Percentiles rank a stretch among this genome's conserved stretches.
Conservation (phyloP, 2,888 invertebrate species). For the Cerceris ruficornis region DNA sequence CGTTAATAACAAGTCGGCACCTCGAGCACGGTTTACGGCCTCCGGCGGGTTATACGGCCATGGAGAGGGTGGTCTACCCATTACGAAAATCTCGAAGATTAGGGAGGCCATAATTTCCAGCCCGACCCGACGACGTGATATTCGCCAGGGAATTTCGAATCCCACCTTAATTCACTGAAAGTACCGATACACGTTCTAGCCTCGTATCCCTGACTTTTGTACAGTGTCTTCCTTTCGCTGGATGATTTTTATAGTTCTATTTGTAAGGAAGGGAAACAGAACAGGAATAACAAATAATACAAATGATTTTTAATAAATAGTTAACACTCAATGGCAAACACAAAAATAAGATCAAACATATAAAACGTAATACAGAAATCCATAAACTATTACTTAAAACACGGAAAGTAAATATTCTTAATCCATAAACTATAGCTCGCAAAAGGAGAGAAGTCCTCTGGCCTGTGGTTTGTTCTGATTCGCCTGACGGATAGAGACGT, state of each 20-base stretch:
- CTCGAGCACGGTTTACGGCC: slow-evolving; percentile 46
- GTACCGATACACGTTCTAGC: not conserved
- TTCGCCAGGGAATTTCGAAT: slow-evolving; percentile 5
- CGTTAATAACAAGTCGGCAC: slow-evolving; percentile 74
- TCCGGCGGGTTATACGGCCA: slow-evolving; percentile 33
- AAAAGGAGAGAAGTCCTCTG: no score
- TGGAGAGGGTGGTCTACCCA: slow-evolving; percentile 17
- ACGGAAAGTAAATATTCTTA: no score
- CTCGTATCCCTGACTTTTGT: not conserved
- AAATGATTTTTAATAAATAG: no score
- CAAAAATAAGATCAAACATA: no score
- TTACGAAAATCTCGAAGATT: slow-evolving; percentile 60
- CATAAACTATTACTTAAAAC: no score
- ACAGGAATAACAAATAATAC: no score
- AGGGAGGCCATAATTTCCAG: slow-evolving; percentile 53
- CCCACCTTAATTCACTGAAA: slow-evolving; percentile 22
- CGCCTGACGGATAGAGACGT: no score
- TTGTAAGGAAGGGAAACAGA: no score
- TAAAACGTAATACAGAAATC: no score
- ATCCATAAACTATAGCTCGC: no score
- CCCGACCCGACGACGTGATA: slow-evolving; percentile 19
- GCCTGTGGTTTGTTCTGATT: no score
- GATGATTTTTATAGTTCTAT: not conserved
- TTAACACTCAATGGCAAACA: no score
- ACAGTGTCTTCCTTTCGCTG: not conserved